phyloP scores from a whole-genome alignment of 2,888 invertebrate species.

The Saturnia japonica region DNA sequence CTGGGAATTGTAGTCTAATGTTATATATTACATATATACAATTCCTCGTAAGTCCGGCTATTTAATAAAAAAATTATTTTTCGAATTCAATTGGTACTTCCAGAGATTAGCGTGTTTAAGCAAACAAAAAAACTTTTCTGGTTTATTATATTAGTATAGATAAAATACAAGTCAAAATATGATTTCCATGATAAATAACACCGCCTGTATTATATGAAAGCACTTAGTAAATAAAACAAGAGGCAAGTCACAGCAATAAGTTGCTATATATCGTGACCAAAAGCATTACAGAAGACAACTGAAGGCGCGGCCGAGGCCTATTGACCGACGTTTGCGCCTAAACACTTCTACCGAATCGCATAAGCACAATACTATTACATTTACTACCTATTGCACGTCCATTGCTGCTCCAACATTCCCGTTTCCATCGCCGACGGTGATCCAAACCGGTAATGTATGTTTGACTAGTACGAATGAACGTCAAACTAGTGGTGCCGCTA shows the following conservation, averaged over 20 bases:
- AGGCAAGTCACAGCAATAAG: conserved; percentile 55
- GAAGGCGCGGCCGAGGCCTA: conserved; percentile 74
- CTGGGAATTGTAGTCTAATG: too few species aligned
- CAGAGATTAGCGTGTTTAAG: too few species aligned
- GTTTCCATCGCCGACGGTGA: not conserved
- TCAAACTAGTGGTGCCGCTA: conserved; percentile 57
- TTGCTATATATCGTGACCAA: conserved; percentile 74
- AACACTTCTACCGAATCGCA: conserved; percentile 61
- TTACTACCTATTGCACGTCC: conserved; percentile 29
- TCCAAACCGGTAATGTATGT: conserved; percentile 42
- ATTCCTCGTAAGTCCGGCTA: too few species aligned
- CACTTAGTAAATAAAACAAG: conserved; percentile 78
- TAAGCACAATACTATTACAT: not conserved
- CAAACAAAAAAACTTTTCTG: too few species aligned
- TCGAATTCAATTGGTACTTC: too few species aligned
- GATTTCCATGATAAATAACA: conserved; percentile 1
- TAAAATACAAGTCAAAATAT: not conserved
- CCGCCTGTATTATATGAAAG: conserved; percentile 28
- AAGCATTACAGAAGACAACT: conserved; percentile 74
- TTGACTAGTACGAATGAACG: conserved; percentile 5
- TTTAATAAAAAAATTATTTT: too few species aligned
- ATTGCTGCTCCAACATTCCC: conserved; percentile 28
- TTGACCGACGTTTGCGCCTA: conserved; percentile 77
- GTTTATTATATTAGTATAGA: too few species aligned
- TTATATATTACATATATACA: too few species aligned